A percentile compares a stretch with the other conserved stretches of the same genome.
These are phyloP conservation scores for Pecten maximus DNA, from an alignment of 2,888 invertebrate species.

Conservation along the genomic window DNA sequence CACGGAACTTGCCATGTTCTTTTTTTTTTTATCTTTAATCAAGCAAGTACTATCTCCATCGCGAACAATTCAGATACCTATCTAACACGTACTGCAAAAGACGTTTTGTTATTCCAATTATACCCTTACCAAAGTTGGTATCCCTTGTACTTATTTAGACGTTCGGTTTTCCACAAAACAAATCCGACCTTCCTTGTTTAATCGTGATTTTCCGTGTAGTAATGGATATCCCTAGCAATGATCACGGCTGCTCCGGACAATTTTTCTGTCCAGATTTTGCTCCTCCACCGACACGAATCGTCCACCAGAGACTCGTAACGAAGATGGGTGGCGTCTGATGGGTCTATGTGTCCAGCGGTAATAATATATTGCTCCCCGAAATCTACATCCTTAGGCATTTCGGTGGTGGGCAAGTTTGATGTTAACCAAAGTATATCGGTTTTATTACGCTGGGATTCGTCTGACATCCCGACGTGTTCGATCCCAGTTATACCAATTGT, in stretches of 20 bases:
- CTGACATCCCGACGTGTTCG: neutral
- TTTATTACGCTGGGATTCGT: neutral
- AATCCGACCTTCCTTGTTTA: neutral
- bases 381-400: slow-evolving; percentile 1
- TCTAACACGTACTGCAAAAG: too few species aligned
- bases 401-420: neutral
- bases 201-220: neutral
- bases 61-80: too few species aligned
- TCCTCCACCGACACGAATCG: neutral
- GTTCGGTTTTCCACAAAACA: neutral
- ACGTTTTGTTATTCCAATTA: too few species aligned
- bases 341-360: neutral
- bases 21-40: too few species aligned
- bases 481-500: neutral
- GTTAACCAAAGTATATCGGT: slow-evolving; percentile 4
- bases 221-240: neutral
- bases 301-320: slow-evolving; percentile 20
- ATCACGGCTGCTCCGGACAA: neutral
- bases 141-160: too few species aligned
- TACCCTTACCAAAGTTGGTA: too few species aligned
- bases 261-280: slow-evolving; percentile 25
- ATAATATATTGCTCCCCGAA: slow-evolving; percentile 13
- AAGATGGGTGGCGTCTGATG: slow-evolving; percentile 32
- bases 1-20: too few species aligned
- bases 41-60: too few species aligned